These are phyloP conservation scores for Psettodes erumei DNA, from an alignment of 2,113 vertebrate genomes.

Conservation along the genomic window DNA sequence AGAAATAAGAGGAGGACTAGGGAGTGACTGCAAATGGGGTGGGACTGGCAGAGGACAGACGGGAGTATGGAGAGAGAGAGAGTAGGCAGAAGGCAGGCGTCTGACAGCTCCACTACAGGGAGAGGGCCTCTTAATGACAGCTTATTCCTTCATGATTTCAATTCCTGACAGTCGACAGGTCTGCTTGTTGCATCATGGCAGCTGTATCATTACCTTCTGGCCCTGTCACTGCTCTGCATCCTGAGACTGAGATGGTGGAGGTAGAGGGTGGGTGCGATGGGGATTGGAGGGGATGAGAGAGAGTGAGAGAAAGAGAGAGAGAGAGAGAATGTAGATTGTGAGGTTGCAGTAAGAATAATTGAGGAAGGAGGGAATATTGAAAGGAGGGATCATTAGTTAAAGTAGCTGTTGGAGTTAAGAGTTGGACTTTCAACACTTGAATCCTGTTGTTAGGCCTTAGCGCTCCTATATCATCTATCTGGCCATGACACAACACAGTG, in stretches of 20 bases:
- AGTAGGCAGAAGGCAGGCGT: constrained; percentile 86
- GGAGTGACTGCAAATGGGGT: constrained; percentile 79
- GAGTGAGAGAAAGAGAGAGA: constrained; percentile 17
- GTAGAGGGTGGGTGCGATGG: constrained; percentile 62
- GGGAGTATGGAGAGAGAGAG: constrained; percentile 66
- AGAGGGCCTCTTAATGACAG: constrained; percentile 93
- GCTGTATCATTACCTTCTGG: constrained; percentile 96
- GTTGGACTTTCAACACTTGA: constrained; percentile 28
- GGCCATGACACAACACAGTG: background rate
- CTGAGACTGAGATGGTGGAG: constrained; percentile 77
- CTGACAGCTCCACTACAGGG: constrained; percentile 93
- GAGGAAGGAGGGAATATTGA: constrained; percentile 54
- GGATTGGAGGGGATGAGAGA: constrained; percentile 40
- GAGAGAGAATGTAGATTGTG: constrained; percentile 38
- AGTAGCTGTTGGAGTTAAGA: constrained; percentile 43
- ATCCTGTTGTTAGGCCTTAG: background rate
- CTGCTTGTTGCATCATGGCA: constrained; percentile 95
- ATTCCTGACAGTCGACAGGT: constrained; percentile 95
- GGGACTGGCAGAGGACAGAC: constrained; percentile 77
- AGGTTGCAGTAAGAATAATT: constrained; percentile 67
- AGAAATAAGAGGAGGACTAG: constrained; percentile 70
- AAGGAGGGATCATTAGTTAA: constrained; percentile 58
- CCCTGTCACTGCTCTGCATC: constrained; percentile 91
- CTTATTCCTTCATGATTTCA: constrained; percentile 98
- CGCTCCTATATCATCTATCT: background rate